A percentile compares a stretch with the other conserved stretches of the same genome.
Conservation (phyloP, 2,797 vertebrate genomes). For the Carapus acus region DNA sequence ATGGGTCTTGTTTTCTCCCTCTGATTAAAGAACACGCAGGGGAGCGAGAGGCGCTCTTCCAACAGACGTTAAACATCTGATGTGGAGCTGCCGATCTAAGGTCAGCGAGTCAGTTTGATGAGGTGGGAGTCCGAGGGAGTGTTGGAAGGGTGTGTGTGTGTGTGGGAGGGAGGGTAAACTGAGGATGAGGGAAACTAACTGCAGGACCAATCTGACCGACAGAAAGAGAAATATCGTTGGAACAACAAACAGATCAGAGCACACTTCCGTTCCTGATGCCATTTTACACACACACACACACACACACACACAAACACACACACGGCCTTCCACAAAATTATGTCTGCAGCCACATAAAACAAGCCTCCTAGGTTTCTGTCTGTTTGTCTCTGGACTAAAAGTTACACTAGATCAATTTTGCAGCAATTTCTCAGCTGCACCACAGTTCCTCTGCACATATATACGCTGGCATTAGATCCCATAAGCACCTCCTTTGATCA, state of each 20-base stretch:
- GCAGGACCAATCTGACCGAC: background rate
- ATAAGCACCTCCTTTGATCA: constrained; percentile 19
- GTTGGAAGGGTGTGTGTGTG: too few species aligned
- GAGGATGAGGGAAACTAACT: background rate
- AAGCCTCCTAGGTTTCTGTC: background rate
- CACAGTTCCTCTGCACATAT: constrained; percentile 4
- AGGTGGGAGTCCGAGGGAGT: too few species aligned
- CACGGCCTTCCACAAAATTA: background rate
- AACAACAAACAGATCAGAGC: background rate
- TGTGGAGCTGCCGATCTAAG: too few species aligned
- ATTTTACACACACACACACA: background rate
- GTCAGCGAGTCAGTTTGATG: too few species aligned
- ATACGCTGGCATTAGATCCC: constrained; percentile 13
- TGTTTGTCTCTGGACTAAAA: constrained; percentile 1
- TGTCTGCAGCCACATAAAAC: background rate
- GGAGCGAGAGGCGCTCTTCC: too few species aligned
- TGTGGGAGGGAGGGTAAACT: background rate
- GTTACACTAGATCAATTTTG: background rate
- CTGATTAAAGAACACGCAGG: too few species aligned
- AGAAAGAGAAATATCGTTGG: too few species aligned
- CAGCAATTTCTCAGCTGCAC: background rate
- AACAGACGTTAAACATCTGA: too few species aligned
- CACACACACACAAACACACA: too few species aligned
- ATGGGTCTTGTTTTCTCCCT: too few species aligned
- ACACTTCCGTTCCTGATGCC: constrained; percentile 4